Evolutionary conservation across 2,797 vertebrate species (phyloP).

Genomic region (Muraenolepis orangiensis): DNA sequence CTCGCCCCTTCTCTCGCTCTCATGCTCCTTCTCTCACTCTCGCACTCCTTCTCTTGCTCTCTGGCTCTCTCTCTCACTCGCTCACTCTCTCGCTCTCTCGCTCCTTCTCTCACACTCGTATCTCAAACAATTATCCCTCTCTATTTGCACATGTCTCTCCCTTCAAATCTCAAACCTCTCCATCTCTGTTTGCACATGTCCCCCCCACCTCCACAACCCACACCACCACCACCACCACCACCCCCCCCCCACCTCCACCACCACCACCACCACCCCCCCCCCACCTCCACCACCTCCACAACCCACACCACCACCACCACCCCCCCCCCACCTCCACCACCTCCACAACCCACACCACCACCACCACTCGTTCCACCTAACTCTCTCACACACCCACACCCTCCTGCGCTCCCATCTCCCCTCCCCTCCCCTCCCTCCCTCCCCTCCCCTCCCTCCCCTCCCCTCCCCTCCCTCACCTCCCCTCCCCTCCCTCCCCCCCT

Average conservation of each 20-base stretch:
- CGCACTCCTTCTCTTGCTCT: not conserved
- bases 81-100: not conserved
- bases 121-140: not conserved
- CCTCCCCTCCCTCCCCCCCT: not conserved
- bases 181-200: too few species aligned
- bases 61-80: not conserved
- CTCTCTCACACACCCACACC: not conserved
- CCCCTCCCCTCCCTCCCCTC: not conserved
- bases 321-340: not conserved
- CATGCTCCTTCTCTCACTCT: not conserved
- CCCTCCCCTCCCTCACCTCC: not conserved
- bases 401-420: not conserved
- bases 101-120: not conserved
- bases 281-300: slow-evolving; percentile 53
- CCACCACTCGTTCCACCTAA: too few species aligned
- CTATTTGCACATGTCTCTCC: not conserved
- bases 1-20: not conserved
- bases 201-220: too few species aligned
- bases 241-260: too few species aligned
- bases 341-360: not conserved
- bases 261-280: not conserved
- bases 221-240: too few species aligned
- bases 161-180: too few species aligned
- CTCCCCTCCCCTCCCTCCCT: not conserved
- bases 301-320: not conserved